Base-by-base conservation (phyloP, 2,113 vertebrate species). In the Hippocampus comes region DNA sequence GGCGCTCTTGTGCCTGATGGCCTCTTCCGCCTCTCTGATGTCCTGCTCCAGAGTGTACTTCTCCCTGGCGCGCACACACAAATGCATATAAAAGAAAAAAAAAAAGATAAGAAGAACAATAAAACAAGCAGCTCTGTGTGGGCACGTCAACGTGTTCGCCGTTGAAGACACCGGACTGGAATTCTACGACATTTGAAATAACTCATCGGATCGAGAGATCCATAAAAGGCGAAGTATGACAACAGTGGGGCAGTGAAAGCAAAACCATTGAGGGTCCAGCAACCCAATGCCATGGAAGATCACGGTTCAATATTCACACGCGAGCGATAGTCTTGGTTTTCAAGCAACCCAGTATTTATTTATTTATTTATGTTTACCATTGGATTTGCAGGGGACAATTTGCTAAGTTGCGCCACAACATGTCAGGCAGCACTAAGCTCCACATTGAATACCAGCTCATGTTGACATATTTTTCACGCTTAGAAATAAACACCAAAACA, bases 21-120 rank as follows among this genome's bases (percentile, higher is more conserved):
- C 92, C 72, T 97, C 96, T 77, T 99, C 97, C 38, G 96, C 93
- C 71, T 99, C 97, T 73, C 96, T 89, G 80, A 99, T 97, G 85
- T 99, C 97, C 74, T 99, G 96, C 74, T 99, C 97, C 73, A 99
- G 87, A 0, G 93, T 94, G 41, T 94, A 96, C 51, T 99, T 99
- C 89, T 99, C 97, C 81, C 97, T 99, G 87, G 23, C 2, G 71
- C 41, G 59, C 8, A 73, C 30, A 77, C 53, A 67, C 64, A 74
- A 61, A 82, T 9, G 15, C 48, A 51, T 6, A 49, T 49, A 18
- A 12, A 46, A 46, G 2, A 3, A 3, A 46, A 46, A 78, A 61
- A 6, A 27, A 15, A 59, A 4, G 14, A 17, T 27, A 59, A 59
- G 25, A 27, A 27, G 8, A n/a, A 41, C 57, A n/a, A 72, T 11